Evolutionary conservation across 92 coral and sea anemone species (phyloP), one percentile per base, ranked within the genome.

Genomic region (Bergia sp.): DNA sequence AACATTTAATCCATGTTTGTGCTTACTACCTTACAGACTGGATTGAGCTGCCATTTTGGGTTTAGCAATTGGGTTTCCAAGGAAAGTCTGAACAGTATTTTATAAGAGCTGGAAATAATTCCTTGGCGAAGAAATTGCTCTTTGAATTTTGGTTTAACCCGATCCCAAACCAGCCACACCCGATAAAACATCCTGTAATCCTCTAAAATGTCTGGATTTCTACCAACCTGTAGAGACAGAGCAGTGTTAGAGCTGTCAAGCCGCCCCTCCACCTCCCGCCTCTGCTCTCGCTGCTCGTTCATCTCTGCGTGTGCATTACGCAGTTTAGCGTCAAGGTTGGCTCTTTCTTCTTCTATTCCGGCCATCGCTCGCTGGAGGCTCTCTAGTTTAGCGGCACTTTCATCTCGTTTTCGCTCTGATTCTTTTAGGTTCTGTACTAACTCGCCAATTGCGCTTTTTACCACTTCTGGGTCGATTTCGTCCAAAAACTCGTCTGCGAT

Each of bases 381-480:
- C 15, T 95, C 98, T 44, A 93, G 90, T 71, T 94, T 93, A 40
- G 88, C 90, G 11, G 76, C 23, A 77, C 86, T 90, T 64, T 95
- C 98, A 53, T 92, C 98, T 53, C 91, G 89, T 69, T 81, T 92
- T 39, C 95, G 87, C 57, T 95, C 98, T 0, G 92, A 29, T 86
- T 95, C 95, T 45, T 93, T 93, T 29, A 93, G 86, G 90, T 79
- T 95, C 71, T 93, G 96, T 15, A 95, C 91, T 10, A 95, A 89
- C 67, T 93, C 96, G 42, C 44, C 11, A 16, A 95, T 85, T 12
- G 98, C 88, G 0, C 93, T 89, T 41, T 94, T 95, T 71, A 93
- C 95, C 12, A 83, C 76, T 49, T 95, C 98, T 7, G 94, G 93
- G 55, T 95, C 96, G 38, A 95, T 93, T 66, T 95, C 98, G 64